These are phyloP conservation scores for Spheniscus humboldti DNA, from an alignment of 2,797 vertebrate species.

Conservation along the genomic window DNA sequence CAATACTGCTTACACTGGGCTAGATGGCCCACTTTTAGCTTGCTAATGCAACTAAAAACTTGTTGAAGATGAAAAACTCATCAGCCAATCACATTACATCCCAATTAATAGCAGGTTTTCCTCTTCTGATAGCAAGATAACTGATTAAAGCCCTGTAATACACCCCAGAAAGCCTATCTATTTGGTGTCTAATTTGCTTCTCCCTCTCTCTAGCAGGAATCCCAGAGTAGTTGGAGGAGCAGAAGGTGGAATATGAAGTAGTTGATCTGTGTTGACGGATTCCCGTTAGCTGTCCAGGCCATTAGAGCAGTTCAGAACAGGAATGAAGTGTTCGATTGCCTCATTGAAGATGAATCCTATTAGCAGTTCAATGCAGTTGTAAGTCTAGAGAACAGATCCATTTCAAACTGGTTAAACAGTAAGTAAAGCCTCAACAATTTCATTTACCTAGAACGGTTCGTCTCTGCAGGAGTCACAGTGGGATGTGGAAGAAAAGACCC, in stretches of 20 bases:
- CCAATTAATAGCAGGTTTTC: neutral
- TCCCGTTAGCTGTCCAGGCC: neutral
- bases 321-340: conserved; percentile 13
- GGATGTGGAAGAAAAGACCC: conserved; percentile 43
- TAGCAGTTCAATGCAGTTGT: conserved; percentile 33
- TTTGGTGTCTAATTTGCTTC: neutral
- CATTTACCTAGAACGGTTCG: conserved; percentile 54
- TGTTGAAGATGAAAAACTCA: neutral
- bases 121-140: neutral
- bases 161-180: neutral
- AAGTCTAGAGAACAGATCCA: conserved; percentile 31
- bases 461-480: conserved; percentile 60
- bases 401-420: conserved; percentile 43
- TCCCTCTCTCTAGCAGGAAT: neutral
- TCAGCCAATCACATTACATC: neutral
- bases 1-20: neutral
- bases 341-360: conserved; percentile 27
- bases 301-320: neutral
- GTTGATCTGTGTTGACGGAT: neutral
- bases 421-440: conserved; percentile 38
- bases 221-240: neutral
- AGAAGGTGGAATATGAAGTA: conserved; percentile 1
- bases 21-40: neutral
- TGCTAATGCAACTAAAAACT: neutral
- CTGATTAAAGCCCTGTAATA: neutral